A percentile compares a stretch with the other conserved stretches of the same genome.
Conservation (phyloP, 1,140 invertebrate genomes). For the Drosophila setifemur region DNA sequence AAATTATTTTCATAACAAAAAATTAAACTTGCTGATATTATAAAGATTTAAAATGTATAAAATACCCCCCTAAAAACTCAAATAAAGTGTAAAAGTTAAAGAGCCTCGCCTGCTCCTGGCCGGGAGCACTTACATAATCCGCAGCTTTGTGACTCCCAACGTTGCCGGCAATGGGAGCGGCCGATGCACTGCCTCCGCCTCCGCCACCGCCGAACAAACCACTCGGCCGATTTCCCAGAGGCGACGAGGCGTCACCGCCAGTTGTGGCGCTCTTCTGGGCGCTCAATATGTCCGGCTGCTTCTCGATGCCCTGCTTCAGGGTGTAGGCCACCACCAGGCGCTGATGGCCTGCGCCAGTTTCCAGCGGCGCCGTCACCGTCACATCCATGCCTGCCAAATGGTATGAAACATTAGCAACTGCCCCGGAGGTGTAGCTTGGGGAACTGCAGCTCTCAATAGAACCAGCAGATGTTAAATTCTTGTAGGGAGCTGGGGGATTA, state of each 20-base stretch:
- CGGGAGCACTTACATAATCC: constrained; percentile 72
- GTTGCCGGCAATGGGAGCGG: constrained; percentile 43
- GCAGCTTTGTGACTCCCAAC: constrained; percentile 62
- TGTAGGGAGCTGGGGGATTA: no score
- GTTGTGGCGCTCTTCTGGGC: constrained; percentile 82
- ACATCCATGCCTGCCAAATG: constrained; percentile 82
- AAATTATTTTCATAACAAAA: no score
- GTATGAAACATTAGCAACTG: constrained; percentile 23
- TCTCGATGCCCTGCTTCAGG: constrained; percentile 83
- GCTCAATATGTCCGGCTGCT: constrained; percentile 83
- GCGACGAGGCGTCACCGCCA: constrained; percentile 78
- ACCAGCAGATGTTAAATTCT: no score
- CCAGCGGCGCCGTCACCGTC: constrained; percentile 82
- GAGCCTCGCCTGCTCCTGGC: constrained; percentile 17
- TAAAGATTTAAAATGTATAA: no score
- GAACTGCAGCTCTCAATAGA: no score
- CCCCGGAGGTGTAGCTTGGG: not conserved
- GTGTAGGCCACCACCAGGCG: constrained; percentile 85
- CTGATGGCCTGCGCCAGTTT: constrained; percentile 85
- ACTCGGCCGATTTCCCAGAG: constrained; percentile 80
- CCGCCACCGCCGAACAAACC: constrained; percentile 65
- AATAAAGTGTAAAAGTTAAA: not conserved
- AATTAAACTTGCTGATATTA: no score
- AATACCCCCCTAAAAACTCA: no score
- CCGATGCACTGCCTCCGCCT: constrained; percentile 16